A percentile compares a stretch with the other conserved stretches of the same genome.
These are phyloP conservation scores for Malurus elegans DNA, from an alignment of 2,113 vertebrate genomes.

Conservation along the genomic window DNA sequence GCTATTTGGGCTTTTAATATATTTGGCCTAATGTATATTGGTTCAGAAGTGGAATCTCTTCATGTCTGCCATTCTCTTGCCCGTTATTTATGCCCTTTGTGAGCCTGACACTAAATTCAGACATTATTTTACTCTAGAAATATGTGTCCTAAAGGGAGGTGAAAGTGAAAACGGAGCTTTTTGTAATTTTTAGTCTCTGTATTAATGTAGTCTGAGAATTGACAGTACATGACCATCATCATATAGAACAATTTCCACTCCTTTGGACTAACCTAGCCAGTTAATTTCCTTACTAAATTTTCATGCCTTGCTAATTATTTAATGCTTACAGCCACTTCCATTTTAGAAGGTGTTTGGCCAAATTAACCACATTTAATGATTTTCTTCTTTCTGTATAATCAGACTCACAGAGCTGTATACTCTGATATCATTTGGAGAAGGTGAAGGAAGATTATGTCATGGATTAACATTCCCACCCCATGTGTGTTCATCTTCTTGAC, in stretches of 20 bases:
- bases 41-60: background rate
- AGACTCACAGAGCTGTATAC: background rate
- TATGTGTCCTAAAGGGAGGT: background rate
- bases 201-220: background rate
- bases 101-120: background rate
- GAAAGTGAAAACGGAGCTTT: background rate
- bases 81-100: background rate
- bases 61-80: background rate
- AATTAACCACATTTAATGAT: background rate
- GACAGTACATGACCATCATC: background rate
- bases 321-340: background rate
- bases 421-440: background rate
- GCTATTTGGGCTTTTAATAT: background rate
- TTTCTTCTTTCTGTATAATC: background rate
- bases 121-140: background rate
- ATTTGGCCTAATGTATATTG: background rate
- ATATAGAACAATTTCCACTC: background rate
- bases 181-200: background rate
- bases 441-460: background rate
- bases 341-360: background rate
- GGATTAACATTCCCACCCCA: background rate
- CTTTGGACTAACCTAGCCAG: background rate
- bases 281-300: background rate
- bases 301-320: background rate
- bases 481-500: background rate